Conservation (phyloP, 2,797 vertebrate genomes). For the Malacoraja senta region DNA sequence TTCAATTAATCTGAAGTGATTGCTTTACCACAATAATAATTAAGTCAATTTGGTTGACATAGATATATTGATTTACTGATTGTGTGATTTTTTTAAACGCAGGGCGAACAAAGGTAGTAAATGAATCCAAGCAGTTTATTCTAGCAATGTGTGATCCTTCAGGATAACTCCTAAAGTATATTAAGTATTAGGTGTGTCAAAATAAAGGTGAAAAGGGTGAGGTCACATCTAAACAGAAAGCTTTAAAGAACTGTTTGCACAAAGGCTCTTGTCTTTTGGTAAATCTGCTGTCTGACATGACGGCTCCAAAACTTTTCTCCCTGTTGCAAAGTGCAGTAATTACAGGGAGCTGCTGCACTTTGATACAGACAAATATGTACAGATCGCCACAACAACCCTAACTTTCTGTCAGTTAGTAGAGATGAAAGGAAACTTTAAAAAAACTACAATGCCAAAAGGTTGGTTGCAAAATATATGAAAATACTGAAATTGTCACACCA, state of each 20-base stretch:
- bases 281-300: background rate
- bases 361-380: background rate
- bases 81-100: background rate
- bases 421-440: background rate
- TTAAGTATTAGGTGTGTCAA: conserved; percentile 8
- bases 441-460: background rate
- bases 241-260: conserved; percentile 16
- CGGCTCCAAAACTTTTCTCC: background rate
- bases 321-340: background rate
- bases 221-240: background rate
- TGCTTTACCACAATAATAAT: conserved; percentile 30
- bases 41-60: conserved; percentile 24
- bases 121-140: conserved; percentile 24
- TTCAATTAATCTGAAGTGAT: conserved; percentile 24
- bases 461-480: background rate
- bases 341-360: conserved; percentile 2
- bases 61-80: conserved; percentile 28
- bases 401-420: background rate
- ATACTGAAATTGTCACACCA: background rate
- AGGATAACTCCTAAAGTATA: background rate
- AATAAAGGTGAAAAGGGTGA: conserved; percentile 32
- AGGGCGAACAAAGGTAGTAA: conserved; percentile 33
- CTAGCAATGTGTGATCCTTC: conserved; percentile 20
- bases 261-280: conserved; percentile 24
- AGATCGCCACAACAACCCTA: background rate